phyloP scores from a whole-genome alignment of 2,888 invertebrate genomes.

The Luffia ferchaultella region DNA sequence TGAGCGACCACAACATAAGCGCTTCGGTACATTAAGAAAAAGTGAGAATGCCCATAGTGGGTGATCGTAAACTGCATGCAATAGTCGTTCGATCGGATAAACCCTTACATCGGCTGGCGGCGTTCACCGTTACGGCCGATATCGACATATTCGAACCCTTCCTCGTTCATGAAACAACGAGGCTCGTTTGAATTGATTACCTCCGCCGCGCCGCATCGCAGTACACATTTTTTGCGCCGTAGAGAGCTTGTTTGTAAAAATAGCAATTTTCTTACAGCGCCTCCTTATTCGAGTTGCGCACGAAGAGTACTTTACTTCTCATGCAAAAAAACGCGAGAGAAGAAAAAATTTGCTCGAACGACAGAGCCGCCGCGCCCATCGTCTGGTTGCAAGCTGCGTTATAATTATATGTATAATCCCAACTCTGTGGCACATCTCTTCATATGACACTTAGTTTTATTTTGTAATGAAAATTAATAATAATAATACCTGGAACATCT shows the following conservation, averaged over 20 bases:
- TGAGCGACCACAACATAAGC: too few species aligned
- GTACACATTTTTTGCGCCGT: constrained; percentile 35
- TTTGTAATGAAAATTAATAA: too few species aligned
- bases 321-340: constrained; percentile 32
- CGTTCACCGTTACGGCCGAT: constrained; percentile 28
- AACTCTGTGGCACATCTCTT: too few species aligned
- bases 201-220: constrained; percentile 30
- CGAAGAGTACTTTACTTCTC: constrained; percentile 28
- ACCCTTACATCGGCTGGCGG: constrained; percentile 28
- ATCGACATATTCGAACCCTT: constrained; percentile 36
- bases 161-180: constrained; percentile 39
- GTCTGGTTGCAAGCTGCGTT: too few species aligned
- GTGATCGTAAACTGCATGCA: constrained; percentile 35
- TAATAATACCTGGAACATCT: too few species aligned
- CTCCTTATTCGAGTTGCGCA: constrained; percentile 35
- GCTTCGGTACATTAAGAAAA: too few species aligned
- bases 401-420: too few species aligned
- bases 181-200: constrained; percentile 44
- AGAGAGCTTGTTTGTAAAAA: constrained; percentile 46
- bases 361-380: too few species aligned
- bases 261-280: constrained; percentile 43
- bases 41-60: constrained; percentile 34
- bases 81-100: constrained; percentile 42
- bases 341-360: too few species aligned
- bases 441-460: too few species aligned